Conservation (phyloP, 2,888 invertebrate genomes). For the Lymantria dispar region DNA sequence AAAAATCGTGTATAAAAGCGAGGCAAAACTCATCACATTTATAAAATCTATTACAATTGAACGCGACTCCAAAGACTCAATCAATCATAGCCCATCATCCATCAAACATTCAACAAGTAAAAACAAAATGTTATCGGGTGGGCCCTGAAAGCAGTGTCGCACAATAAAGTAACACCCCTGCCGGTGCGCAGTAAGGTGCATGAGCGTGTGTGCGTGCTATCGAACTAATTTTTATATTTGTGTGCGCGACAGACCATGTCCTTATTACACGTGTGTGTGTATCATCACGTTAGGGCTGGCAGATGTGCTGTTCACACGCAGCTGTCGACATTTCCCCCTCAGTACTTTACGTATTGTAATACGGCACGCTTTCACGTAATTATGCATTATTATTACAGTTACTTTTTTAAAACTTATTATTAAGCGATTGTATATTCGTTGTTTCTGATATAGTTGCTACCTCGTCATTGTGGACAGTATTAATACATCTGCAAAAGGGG, state of each 20-base stretch:
- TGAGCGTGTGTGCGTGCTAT: conserved; percentile 29
- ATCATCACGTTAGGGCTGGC: conserved; percentile 55
- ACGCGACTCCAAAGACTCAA: conserved; percentile 54
- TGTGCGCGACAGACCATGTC: conserved; percentile 30
- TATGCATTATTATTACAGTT: conserved; percentile 72
- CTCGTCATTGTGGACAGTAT: conserved; percentile 27
- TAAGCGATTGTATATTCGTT: conserved; percentile 50
- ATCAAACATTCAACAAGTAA: conserved; percentile 81
- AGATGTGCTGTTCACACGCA: conserved; percentile 70
- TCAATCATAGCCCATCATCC: conserved; percentile 76
- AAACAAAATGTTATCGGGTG: conserved; percentile 75
- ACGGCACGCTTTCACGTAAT: conserved; percentile 80
- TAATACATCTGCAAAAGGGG: conserved; percentile 14
- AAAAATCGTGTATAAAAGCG: conserved; percentile 37
- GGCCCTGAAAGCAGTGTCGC: conserved; percentile 54
- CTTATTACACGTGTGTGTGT: conserved; percentile 36
- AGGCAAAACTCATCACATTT: conserved; percentile 33
- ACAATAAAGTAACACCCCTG: conserved; percentile 65
- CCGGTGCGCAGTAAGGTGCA: conserved; percentile 43
- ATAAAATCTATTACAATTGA: conserved; percentile 62
- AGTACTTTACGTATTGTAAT: conserved; percentile 52
- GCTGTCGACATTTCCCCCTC: conserved; percentile 63
- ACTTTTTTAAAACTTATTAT: conserved; percentile 60
- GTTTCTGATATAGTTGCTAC: conserved; percentile 65
- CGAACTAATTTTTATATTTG: conserved; percentile 18